Base-by-base conservation (phyloP, 1,140 invertebrate genomes). In the Anastrepha obliqua region DNA sequence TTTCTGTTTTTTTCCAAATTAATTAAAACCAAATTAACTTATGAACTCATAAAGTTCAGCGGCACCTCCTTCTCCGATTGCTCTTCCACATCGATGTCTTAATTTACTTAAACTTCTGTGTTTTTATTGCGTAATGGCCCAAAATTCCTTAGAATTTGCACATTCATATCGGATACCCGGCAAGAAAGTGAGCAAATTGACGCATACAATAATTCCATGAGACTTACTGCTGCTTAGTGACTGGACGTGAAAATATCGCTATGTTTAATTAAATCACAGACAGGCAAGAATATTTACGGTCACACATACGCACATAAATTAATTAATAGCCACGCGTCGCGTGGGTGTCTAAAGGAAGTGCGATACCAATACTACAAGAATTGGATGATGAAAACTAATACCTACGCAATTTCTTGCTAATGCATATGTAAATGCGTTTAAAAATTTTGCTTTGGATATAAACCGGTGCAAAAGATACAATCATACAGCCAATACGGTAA, bases 91-190 rank as follows among this genome's bases (percentile, higher is more conserved):
- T 55, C 47, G n/a, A 6, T 55, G 7, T 9, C 11, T 51, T 81
- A 29, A 81, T n/a, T 55, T 47, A 74, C 42, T 74, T 74, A 74
- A 74, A 74, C 44, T 74, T 70, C 3, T 70, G 3, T 70, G 3
- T 17, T 70, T 17, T 70, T 70, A 70, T 81, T 62, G 9, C 47
- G n/a, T 58, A 55, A 81, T 81, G 51, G 74, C 47, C 74, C 47
- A 81, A 81, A 81, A 20, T 81, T 81, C 47, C 47, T 81, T 81
- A 47, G 74, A 81, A 81, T 81, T 81, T 55, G 47, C 74, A 55
- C 74, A 81, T 81, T 81, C 74, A 81, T 81, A 55, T 81, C 55
- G 42, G 70, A 39, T 17, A 74, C 3, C 13, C 8, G 74, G 7
- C n/a, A 81, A 58, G 13, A 55, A 15, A 29, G 74, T 55, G n/a